These are phyloP conservation scores for Pangasius sanitwongsei DNA, from an alignment of 2,797 vertebrate species.

Conservation along the genomic window DNA sequence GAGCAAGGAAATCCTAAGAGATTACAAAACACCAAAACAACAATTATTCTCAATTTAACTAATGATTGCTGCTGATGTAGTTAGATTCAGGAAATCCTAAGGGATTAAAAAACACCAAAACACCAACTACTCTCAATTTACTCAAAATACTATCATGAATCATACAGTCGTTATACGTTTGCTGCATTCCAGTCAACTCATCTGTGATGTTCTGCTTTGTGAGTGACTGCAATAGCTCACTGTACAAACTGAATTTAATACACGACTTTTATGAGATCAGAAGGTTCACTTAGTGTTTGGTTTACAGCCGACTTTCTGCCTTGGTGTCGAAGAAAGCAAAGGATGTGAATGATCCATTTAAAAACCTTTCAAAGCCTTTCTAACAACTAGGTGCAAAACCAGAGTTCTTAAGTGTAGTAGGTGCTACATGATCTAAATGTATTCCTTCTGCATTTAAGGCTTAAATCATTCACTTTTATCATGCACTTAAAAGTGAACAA, in stretches of 20 bases:
- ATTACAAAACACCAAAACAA: not conserved
- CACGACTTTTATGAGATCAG: conserved; percentile 42
- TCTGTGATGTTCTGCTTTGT: not conserved
- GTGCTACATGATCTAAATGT: not conserved
- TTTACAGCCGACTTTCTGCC: conserved; percentile 28
- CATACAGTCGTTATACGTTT: not conserved
- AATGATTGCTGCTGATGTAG: conserved; percentile 5
- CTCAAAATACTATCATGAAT: conserved; percentile 24
- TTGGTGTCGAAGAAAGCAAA: conserved; percentile 13
- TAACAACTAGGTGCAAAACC: not conserved
- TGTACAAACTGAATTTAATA: conserved; percentile 33
- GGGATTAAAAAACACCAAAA: conserved; percentile 8
- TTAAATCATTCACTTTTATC: conserved; percentile 10
- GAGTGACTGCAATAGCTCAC: conserved; percentile 17
- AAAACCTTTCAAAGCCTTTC: conserved; percentile 2
- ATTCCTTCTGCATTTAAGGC: not conserved
- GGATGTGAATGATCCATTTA: conserved; percentile 11
- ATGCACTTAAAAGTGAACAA: not conserved
- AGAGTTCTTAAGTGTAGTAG: not conserved
- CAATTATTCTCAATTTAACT: not conserved
- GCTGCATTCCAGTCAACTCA: too few species aligned
- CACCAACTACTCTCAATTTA: not conserved
- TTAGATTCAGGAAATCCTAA: not conserved
- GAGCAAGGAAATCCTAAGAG: not conserved
- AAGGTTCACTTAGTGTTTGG: conserved; percentile 38